phyloP scores from a whole-genome alignment of 2,113 vertebrate species.

The Herpailurus yagouaroundi region DNA sequence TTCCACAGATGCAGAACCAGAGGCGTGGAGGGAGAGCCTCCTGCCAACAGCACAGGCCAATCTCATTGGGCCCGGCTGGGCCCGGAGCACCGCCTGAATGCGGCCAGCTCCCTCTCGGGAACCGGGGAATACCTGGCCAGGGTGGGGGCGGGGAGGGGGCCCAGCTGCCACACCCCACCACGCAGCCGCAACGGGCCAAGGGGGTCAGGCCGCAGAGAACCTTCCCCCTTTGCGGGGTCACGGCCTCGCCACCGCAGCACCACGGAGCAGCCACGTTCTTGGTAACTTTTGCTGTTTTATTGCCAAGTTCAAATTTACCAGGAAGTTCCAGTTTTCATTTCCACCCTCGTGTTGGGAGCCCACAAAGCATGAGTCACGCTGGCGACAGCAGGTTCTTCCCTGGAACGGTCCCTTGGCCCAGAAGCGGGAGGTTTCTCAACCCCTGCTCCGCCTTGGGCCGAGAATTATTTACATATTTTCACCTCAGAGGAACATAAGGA shows the following conservation, averaged over 20 bases:
- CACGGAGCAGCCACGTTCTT: conserved; percentile 52
- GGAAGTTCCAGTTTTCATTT: conserved; percentile 76
- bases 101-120: no score
- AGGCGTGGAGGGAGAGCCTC: background rate
- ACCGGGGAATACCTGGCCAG: background rate
- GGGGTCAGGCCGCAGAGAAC: background rate
- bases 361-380: conserved; percentile 48
- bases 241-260: background rate
- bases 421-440: conserved; percentile 24
- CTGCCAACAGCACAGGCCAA: background rate
- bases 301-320: conserved; percentile 83
- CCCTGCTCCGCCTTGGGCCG: conserved; percentile 1
- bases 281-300: conserved; percentile 82
- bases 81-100: rapidly evolving
- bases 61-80: background rate
- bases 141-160: background rate
- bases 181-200: background rate
- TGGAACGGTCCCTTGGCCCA: conserved; percentile 52
- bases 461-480: conserved; percentile 58
- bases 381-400: conserved; percentile 69
- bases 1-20: background rate
- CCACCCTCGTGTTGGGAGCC: conserved; percentile 62
- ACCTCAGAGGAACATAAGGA: conserved; percentile 66
- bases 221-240: rapidly evolving
- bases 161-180: rapidly evolving